phyloP scores from a whole-genome alignment of 2,888 invertebrate genomes.

The Therioaphis trifolii region DNA sequence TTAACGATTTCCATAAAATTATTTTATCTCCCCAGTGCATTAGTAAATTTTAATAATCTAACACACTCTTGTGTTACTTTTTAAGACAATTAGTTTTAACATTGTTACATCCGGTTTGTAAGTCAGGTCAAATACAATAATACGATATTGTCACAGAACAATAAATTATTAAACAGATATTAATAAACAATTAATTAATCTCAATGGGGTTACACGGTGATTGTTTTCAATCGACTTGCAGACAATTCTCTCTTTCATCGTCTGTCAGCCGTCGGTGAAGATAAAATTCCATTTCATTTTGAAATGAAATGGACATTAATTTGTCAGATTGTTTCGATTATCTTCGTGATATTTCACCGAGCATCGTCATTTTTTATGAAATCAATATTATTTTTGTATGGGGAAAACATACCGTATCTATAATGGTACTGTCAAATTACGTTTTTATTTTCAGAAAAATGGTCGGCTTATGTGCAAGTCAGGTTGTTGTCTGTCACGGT shows the following conservation, averaged over 20 bases:
- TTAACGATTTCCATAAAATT: no score
- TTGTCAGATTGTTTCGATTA: not conserved
- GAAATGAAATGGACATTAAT: not conserved
- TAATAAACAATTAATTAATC: constrained; percentile 11
- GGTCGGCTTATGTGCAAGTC: no score
- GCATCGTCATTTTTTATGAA: not conserved
- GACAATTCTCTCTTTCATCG: not conserved
- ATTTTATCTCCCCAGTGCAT: no score
- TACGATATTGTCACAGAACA: not conserved
- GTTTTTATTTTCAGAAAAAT: not conserved
- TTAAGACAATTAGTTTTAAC: not conserved
- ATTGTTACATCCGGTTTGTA: constrained; percentile 34
- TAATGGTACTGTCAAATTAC: not conserved
- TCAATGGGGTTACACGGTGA: constrained; percentile 20
- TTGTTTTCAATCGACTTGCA: constrained; percentile 1
- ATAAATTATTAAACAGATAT: constrained; percentile 21
- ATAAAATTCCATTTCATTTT: not conserved
- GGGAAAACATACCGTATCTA: not conserved
- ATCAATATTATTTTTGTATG: not conserved
- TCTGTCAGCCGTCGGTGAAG: not conserved
- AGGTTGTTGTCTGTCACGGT: constrained; percentile 38
- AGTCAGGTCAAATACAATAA: constrained; percentile 1
- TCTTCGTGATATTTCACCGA: not conserved
- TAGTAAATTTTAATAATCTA: no score
- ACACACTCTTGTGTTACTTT: no score